These are phyloP conservation scores for Masticophis lateralis DNA, from an alignment of 2,797 vertebrate species.

Conservation along the genomic window DNA sequence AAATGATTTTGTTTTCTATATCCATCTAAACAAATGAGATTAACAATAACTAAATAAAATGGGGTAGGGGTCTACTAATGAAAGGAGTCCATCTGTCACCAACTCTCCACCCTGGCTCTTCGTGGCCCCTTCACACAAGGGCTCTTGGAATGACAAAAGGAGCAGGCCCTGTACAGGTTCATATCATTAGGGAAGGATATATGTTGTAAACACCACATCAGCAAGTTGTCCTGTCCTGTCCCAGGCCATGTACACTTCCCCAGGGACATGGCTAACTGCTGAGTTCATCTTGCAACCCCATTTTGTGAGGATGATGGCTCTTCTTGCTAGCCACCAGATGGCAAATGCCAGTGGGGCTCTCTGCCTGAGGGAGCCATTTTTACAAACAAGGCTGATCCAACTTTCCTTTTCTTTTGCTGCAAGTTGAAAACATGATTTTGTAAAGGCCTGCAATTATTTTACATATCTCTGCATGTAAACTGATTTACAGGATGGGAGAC, in stretches of 20 bases:
- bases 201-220: no score
- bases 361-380: not conserved
- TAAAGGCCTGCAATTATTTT: not conserved
- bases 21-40: not conserved
- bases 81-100: not conserved
- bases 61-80: not conserved
- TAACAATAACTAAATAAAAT: not conserved
- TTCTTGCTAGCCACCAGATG: not conserved
- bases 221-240: no score
- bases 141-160: not conserved
- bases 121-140: not conserved
- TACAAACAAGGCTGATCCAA: not conserved
- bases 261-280: not conserved
- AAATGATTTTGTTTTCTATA: not conserved
- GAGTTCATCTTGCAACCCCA: not conserved
- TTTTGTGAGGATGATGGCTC: not conserved
- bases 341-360: not conserved
- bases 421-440: not conserved
- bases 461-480: not conserved
- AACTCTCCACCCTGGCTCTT: not conserved
- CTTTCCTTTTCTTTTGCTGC: not conserved
- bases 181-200: no score
- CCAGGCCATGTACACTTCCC: not conserved
- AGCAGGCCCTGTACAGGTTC: not conserved
- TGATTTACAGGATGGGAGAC: not conserved